Base-by-base conservation (phyloP, 2,888 invertebrate species). In the Drosophila suboccidentalis region DNA sequence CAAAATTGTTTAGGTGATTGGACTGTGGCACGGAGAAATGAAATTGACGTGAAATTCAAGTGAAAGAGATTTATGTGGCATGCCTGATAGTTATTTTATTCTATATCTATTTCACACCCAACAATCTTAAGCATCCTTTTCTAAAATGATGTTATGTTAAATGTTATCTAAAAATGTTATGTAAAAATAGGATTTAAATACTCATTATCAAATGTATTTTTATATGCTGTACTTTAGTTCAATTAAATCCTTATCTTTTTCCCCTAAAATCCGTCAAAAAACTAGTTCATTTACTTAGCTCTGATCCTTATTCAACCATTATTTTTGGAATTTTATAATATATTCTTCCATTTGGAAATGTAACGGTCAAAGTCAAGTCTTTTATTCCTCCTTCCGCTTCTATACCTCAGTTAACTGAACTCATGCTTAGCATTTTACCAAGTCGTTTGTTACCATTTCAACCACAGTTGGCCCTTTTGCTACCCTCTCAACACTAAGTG, bases 341-440 rank as follows among this genome's bases (percentile, higher is more conserved):
- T 43, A 54, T 43, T 55, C 32, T 2, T 15, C 6, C 1, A 10
- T 0, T 15, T n/a, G 17, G n/a, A 36, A 47, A 58, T 47, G 58
- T 58, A 58, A 58, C 58, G 58, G 58, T 47, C 58, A 47, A 4
- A 15, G 4, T 15, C 9, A n/a, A 41, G 39, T 15, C 39, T 38
- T 13, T 4, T 5, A 13, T 43, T 34, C 38, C 3, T 1, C 1
- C n/a, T 34, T 34, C 10, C 10, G 15, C 1, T 1, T 8, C 4
- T 13, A n/a, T 1, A 8, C 44, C 44, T 26, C 22, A 10, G 4
- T 2, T 4, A 51, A 26, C 39, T 53, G 60, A 73, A 34, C 69
- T 57, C 50, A 59, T 64, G 75, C 74, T 64, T 78, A 22, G 69
- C 75, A 59, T 66, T 72, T 57, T 13, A 34, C 38, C 39, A 46